These are phyloP conservation scores for Delichon dasypus DNA, from an alignment of 2,797 vertebrate species.

Conservation along the genomic window DNA sequence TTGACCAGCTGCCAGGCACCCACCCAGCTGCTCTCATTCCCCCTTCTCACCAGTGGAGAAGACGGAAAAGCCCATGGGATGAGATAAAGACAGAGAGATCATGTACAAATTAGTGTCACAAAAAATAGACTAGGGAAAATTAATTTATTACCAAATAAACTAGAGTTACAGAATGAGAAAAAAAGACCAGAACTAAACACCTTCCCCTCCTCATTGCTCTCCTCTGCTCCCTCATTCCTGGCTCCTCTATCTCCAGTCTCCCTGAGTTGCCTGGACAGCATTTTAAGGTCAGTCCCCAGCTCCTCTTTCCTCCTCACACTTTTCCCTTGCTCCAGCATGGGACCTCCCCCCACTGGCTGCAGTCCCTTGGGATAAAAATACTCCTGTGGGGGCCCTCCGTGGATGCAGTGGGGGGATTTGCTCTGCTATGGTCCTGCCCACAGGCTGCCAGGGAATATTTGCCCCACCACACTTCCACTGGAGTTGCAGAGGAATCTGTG, in stretches of 20 bases:
- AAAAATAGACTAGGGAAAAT: background rate
- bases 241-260: background rate
- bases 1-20: background rate
- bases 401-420: rapidly evolving
- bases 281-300: background rate
- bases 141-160: background rate
- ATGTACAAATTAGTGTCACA: background rate
- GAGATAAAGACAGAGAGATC: background rate
- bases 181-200: background rate
- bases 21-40: background rate
- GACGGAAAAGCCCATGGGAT: background rate
- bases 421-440: background rate
- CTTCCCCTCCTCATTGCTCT: too few relatives aligned
- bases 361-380: background rate
- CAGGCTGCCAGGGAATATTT: background rate
- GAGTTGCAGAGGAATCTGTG: background rate
- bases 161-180: background rate
- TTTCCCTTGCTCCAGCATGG: background rate
- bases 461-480: rapidly evolving
- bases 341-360: background rate
- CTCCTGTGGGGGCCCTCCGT: rapidly evolving
- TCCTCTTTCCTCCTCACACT: background rate
- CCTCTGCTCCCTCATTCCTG: background rate
- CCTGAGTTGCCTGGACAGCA: rapidly evolving
- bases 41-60: background rate